These are phyloP conservation scores for Dasyprocta punctata DNA, from an alignment of 2,113 vertebrate genomes.

Conservation along the genomic window DNA sequence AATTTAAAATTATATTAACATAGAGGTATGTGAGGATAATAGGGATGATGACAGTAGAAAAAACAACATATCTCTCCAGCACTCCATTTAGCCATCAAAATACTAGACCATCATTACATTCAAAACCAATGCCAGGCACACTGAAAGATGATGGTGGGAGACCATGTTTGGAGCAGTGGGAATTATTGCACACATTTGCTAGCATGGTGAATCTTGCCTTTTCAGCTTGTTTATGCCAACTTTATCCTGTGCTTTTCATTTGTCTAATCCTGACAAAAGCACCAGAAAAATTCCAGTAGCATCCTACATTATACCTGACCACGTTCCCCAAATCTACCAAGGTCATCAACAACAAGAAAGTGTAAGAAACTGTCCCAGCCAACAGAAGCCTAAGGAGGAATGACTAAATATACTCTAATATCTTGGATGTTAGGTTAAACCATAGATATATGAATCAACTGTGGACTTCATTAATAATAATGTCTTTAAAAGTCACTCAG, in stretches of 20 bases:
- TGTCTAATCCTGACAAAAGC: not conserved
- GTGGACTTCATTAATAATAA: not conserved
- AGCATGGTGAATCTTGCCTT: not conserved
- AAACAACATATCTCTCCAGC: not conserved
- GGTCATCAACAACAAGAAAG: not conserved
- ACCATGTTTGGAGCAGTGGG: not conserved
- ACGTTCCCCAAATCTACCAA: not conserved
- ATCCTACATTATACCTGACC: not conserved
- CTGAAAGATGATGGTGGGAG: not conserved
- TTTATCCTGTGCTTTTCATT: slow-evolving; percentile 27
- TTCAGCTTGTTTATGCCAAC: not conserved
- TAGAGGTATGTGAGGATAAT: not conserved
- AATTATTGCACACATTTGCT: not conserved
- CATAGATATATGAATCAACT: not conserved
- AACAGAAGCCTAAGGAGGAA: not conserved
- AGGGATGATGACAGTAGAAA: not conserved
- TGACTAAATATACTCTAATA: not conserved
- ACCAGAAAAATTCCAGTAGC: not conserved
- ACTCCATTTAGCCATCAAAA: not conserved
- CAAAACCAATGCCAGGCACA: not conserved
- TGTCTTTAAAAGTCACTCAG: not conserved
- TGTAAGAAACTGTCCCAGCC: not conserved
- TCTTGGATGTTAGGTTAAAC: not conserved
- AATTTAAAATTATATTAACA: not conserved
- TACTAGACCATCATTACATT: not conserved